Evolutionary conservation across 2,888 invertebrate species (phyloP), one percentile per base, ranked within the genome.

Genomic region (Carpatolechia fugitivella): DNA sequence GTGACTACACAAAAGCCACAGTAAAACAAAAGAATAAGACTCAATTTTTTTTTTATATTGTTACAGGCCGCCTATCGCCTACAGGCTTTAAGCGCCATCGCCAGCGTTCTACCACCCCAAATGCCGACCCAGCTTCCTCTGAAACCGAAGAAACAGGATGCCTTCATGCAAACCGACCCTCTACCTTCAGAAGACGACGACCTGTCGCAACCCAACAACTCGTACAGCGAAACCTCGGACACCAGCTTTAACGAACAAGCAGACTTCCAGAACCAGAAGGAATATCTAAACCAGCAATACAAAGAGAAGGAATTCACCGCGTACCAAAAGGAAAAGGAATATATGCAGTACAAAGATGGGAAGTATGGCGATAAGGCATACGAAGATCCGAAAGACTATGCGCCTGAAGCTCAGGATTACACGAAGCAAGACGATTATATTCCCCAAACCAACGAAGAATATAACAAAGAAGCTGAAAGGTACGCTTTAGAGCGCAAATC

Each of bases 161-260:
- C 90, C 0, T 71, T 85, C 48, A 90, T 90, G 85, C 90, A 90
- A 59, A 90, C 90, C 0, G 90, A 90, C 56, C 89, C 90, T 0
- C 74, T 85, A 0, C 73, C 71, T 0, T 78, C 77, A 0, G 85
- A 85, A 2, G 89, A 85, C 3, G 86, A 85, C 1, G 81, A 83
- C 1, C 60, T 63, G 1, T 71, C 76, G 0, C 77, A 78, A 51
- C 76, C 78, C 0, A 79, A 80, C 61, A 79, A 79, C 57, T 78
- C 72, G 1, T 80, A 81, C 51, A 80, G 78, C n/a, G 82, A 69
- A 53, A 35, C 63, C 0, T 68, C 70, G 0, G 72, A 74, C 11
- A 67, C 60, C 18, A 70, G 69, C 0, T 64, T 62, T 48, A 59
- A 62, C 13, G n/a, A n/a, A n/a, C 62, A 63, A 1, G 70, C 68